These are phyloP conservation scores for Iphiclides podalirius DNA, from an alignment of 2,888 invertebrate species.

Conservation along the genomic window DNA sequence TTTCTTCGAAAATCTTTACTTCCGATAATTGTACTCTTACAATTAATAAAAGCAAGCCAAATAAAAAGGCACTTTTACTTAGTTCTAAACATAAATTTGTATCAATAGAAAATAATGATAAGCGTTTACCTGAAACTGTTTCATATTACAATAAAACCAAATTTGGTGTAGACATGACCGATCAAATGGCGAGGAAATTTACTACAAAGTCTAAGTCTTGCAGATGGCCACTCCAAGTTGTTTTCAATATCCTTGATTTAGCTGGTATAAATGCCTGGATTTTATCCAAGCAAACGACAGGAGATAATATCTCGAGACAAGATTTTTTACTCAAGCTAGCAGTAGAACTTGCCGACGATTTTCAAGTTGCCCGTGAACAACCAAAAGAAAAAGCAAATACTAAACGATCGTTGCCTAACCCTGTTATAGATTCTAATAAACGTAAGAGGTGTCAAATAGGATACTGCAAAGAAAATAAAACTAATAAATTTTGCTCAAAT, in stretches of 20 bases:
- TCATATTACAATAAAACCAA: constrained; percentile 6
- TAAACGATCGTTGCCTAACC: constrained; percentile 14
- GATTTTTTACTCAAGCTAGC: constrained; percentile 17
- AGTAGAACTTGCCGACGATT: constrained; percentile 14
- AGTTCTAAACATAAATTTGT: neutral
- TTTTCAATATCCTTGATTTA: constrained; percentile 21
- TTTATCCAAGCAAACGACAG: constrained; percentile 21
- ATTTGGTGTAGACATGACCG: constrained; percentile 1
- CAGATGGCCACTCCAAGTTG: constrained; percentile 23
- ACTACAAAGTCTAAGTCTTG: constrained; percentile 9
- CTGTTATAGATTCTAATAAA: constrained; percentile 15
- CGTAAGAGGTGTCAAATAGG: constrained; percentile 20
- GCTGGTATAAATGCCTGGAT: constrained; percentile 20
- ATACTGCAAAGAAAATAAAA: constrained; percentile 20
- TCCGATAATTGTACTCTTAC: constrained; percentile 20
- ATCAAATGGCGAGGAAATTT: constrained; percentile 12
- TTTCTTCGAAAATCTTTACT: constrained; percentile 12
- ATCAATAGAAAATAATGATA: neutral
- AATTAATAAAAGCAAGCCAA: constrained; percentile 7
- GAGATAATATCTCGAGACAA: constrained; percentile 14
- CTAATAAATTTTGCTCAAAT: constrained; percentile 9
- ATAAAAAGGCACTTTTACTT: neutral
- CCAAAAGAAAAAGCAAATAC: constrained; percentile 19
- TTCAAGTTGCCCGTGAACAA: constrained; percentile 15
- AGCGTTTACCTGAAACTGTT: neutral